Percentiles rank a stretch among this genome's conserved stretches.
phyloP scores from a whole-genome alignment of 2,797 vertebrate genomes.

The Hyperoplus lanceolatus region DNA sequence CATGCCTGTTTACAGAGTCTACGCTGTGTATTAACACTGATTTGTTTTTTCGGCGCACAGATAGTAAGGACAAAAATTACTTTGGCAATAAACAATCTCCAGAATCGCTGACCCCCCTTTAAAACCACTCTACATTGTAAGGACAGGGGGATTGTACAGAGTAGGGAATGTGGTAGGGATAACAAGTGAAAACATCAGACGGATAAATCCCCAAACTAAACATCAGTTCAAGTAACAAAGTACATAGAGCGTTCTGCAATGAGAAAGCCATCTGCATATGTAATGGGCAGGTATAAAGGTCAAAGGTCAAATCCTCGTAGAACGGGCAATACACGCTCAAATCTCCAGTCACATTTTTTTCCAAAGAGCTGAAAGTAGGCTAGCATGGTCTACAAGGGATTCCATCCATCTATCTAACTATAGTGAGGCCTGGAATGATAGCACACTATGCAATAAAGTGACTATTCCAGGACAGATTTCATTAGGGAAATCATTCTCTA shows the following conservation, averaged over 20 bases:
- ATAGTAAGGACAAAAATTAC: too few relatives aligned
- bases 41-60: too few relatives aligned
- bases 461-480: slow-evolving; percentile 64
- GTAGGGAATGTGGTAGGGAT: slow-evolving; percentile 22
- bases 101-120: too few relatives aligned
- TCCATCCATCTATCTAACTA: slow-evolving; percentile 60
- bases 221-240: slow-evolving; percentile 41
- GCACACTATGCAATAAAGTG: slow-evolving; percentile 54
- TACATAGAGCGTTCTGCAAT: slow-evolving; percentile 14
- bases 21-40: too few relatives aligned
- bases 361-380: slow-evolving; percentile 61
- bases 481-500: slow-evolving; percentile 70
- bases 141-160: slow-evolving; percentile 23
- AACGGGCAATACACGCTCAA: slow-evolving; percentile 6
- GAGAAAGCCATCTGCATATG: slow-evolving; percentile 12
- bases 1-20: too few relatives aligned
- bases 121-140: slow-evolving; percentile 38
- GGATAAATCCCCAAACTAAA: slow-evolving; percentile 28
- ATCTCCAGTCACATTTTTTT: slow-evolving; percentile 29
- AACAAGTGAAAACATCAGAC: slow-evolving; percentile 17
- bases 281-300: slow-evolving; percentile 39
- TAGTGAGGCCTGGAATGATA: slow-evolving; percentile 62
- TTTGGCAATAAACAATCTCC: too few relatives aligned
- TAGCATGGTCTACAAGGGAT: slow-evolving; percentile 64
- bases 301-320: slow-evolving; percentile 34